Conservation (phyloP, 2,113 vertebrate genomes). For the Erythrocebus patas region DNA sequence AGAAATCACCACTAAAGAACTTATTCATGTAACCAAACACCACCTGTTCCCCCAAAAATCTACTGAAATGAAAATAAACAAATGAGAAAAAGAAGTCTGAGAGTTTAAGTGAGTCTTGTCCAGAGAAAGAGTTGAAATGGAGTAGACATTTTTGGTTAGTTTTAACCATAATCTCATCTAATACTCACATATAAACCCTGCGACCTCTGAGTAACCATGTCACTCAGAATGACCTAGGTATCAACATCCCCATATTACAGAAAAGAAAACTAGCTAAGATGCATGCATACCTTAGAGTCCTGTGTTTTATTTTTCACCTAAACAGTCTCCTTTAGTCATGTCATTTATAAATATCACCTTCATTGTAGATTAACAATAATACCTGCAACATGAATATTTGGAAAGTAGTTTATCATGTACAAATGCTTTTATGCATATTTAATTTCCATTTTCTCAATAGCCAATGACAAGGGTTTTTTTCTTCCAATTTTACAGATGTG, state of each 20-base stretch:
- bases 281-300: not conserved
- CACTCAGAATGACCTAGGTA: not conserved
- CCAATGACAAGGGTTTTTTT: not conserved
- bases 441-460: not conserved
- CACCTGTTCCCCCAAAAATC: too few species aligned
- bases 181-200: not conserved
- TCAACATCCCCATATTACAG: not conserved
- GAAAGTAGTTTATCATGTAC: not conserved
- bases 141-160: not conserved
- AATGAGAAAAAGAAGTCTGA: not conserved
- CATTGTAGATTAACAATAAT: not conserved
- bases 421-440: not conserved
- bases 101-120: not conserved
- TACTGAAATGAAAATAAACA: too few species aligned
- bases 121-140: not conserved
- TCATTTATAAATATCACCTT: not conserved
- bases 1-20: too few species aligned
- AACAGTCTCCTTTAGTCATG: not conserved
- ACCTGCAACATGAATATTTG: not conserved
- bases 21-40: too few species aligned
- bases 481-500: not conserved
- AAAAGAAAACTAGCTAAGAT: not conserved
- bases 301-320: not conserved
- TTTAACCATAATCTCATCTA: not conserved
- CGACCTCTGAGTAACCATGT: too few species aligned